Evolutionary conservation across 2,113 vertebrate species (phyloP).

Genomic region (Epinephelus fuscoguttatus): DNA sequence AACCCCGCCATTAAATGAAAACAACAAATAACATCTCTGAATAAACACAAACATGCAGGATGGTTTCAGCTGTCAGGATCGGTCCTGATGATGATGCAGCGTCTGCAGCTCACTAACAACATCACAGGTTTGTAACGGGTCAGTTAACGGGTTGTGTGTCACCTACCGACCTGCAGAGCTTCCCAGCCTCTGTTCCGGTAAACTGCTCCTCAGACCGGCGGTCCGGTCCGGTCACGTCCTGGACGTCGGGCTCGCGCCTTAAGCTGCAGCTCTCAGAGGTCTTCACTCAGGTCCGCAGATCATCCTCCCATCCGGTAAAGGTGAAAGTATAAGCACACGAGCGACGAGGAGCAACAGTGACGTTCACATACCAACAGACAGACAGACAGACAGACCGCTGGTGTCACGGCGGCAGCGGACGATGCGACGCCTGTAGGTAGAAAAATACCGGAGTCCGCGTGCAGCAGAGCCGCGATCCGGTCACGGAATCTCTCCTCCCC

Average conservation of each 20-base stretch:
- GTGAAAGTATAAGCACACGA: not conserved
- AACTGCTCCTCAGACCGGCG: not conserved
- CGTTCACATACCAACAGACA: not conserved
- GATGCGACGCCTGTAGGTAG: constrained; percentile 1
- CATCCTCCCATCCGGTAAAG: constrained; percentile 9
- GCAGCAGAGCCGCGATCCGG: constrained; percentile 9
- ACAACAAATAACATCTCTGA: no score
- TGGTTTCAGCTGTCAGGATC: not conserved
- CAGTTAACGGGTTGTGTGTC: constrained; percentile 4
- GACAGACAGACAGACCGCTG: not conserved
- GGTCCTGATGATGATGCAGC: not conserved
- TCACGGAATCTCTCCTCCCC: constrained; percentile 17
- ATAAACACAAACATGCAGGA: no score
- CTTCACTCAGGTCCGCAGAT: constrained; percentile 37
- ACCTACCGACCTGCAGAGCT: constrained; percentile 13
- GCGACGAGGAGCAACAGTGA: not conserved
- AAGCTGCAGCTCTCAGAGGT: constrained; percentile 2
- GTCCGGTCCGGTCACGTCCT: constrained; percentile 42
- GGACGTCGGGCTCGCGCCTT: not conserved
- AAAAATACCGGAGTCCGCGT: constrained; percentile 13
- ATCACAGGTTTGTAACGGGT: not conserved
- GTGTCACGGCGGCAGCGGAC: not conserved
- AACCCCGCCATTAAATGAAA: no score
- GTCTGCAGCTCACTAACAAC: not conserved
- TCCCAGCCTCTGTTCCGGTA: not conserved